These are phyloP conservation scores for Poeciliopsis prolifica DNA, from an alignment of 2,113 vertebrate genomes.

Conservation along the genomic window DNA sequence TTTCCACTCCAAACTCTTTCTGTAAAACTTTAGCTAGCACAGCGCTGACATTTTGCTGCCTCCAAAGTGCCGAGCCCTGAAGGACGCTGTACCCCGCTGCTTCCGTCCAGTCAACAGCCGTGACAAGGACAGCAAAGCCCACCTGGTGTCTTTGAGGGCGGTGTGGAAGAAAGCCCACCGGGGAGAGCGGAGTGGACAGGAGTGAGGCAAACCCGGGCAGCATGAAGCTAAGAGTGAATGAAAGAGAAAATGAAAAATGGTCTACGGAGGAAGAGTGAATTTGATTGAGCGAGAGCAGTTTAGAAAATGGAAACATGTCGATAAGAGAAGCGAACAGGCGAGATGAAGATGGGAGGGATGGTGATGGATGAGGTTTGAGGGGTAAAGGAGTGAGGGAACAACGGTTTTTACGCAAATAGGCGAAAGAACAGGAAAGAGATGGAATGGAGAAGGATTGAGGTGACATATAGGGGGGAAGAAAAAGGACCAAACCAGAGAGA, in stretches of 20 bases:
- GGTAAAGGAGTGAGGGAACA: constrained; percentile 42
- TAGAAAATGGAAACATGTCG: constrained; percentile 83
- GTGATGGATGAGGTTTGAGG: constrained; percentile 76
- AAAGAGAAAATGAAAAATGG: constrained; percentile 74
- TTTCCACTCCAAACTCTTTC: constrained; percentile 32
- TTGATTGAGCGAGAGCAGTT: constrained; percentile 79
- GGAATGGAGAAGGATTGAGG: constrained; percentile 65
- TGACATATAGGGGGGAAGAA: constrained; percentile 50
- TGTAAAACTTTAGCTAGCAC: constrained; percentile 56
- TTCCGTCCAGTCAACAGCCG: constrained; percentile 57
- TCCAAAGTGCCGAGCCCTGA: constrained; percentile 36
- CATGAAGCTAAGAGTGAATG: constrained; percentile 47
- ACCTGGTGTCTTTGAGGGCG: constrained; percentile 50
- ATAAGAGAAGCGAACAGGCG: constrained; percentile 75
- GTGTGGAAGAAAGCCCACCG: constrained; percentile 59
- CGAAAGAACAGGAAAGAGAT: constrained; percentile 61
- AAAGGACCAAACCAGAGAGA: constrained; percentile 56
- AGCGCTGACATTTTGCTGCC: constrained; percentile 46
- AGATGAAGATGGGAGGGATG: constrained; percentile 74
- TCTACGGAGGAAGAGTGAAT: constrained; percentile 64
- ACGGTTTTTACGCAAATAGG: constrained; percentile 60
- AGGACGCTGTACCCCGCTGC: constrained; percentile 57
- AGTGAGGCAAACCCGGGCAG: constrained; percentile 46
- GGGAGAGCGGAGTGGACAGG: constrained; percentile 46
- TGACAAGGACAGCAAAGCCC: constrained; percentile 70